Conservation (phyloP, 2,113 vertebrate genomes). For the Paratilapia polleni region DNA sequence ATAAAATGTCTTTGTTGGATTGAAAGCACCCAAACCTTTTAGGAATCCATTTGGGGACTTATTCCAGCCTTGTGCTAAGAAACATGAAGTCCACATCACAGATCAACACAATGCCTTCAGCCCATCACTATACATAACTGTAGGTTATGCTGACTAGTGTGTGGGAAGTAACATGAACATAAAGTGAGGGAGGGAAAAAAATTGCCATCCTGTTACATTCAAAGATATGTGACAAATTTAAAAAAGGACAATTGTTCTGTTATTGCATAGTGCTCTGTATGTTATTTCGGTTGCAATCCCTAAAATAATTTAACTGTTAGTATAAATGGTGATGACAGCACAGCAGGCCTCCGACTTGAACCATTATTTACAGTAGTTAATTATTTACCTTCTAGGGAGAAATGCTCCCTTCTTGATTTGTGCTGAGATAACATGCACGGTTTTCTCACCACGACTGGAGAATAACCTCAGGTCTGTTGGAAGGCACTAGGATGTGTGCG, state of each 20-base stretch:
- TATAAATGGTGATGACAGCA: slow-evolving; percentile 7
- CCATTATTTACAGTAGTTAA: slow-evolving; percentile 20
- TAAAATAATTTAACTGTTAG: slow-evolving; percentile 12
- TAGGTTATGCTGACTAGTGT: slow-evolving; percentile 25
- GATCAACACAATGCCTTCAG: slow-evolving; percentile 10
- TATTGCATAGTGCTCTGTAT: neutral
- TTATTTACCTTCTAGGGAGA: slow-evolving; percentile 25
- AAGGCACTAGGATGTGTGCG: slow-evolving; percentile 25
- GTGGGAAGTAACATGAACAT: slow-evolving; percentile 30
- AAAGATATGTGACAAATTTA: neutral
- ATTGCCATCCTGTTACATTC: neutral
- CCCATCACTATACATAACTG: slow-evolving; percentile 36
- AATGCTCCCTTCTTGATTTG: neutral
- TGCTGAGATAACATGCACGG: slow-evolving; percentile 20
- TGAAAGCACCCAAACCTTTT: neutral
- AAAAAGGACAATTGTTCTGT: neutral
- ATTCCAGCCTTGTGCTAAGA: slow-evolving; percentile 16
- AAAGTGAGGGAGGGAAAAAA: neutral
- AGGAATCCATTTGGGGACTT: slow-evolving; percentile 12
- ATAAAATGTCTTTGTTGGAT: neutral
- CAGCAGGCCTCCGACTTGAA: neutral
- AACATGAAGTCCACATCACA: slow-evolving; percentile 14
- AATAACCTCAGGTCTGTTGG: slow-evolving; percentile 48
- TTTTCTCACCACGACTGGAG: slow-evolving; percentile 36
- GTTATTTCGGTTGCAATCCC: neutral